Conservation (phyloP, 2,888 invertebrate genomes). For the Cepaea hortensis region DNA sequence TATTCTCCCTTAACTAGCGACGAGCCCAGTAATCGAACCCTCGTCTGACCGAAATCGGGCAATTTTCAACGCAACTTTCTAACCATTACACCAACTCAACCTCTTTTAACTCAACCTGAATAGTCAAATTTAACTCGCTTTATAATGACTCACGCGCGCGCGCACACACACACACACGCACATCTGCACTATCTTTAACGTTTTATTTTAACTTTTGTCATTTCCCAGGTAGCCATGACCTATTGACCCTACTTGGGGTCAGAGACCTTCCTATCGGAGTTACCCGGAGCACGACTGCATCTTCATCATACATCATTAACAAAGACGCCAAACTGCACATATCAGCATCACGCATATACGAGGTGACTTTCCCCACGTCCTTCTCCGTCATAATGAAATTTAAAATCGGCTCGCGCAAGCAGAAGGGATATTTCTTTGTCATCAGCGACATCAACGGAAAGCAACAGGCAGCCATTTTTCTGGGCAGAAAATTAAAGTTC, state of each 20-base stretch:
- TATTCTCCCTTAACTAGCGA: too few species aligned
- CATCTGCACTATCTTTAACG: neutral
- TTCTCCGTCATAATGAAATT: conserved; percentile 64
- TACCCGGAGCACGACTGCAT: conserved; percentile 53
- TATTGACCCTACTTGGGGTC: conserved; percentile 62
- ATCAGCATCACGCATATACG: conserved; percentile 61
- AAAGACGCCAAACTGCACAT: conserved; percentile 62
- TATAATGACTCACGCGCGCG: too few species aligned
- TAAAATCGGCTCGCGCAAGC: conserved; percentile 15
- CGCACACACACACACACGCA: too few species aligned
- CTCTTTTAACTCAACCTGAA: too few species aligned
- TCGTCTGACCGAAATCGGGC: too few species aligned
- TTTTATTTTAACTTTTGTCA: neutral
- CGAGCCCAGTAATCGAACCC: too few species aligned
- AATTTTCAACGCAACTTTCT: too few species aligned
- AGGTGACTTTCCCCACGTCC: conserved; percentile 62
- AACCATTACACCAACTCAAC: too few species aligned
- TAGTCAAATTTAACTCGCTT: too few species aligned
- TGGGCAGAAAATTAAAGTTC: conserved; percentile 44
- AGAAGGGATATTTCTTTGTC: conserved; percentile 64
- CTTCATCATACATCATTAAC: conserved; percentile 61
- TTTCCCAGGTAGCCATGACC: conserved; percentile 58
- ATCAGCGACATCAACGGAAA: conserved; percentile 61
- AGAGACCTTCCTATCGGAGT: conserved; percentile 66
- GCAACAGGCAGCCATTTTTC: conserved; percentile 44